Conservation (phyloP, 2,888 invertebrate genomes). For the Drosophila incognita region DNA sequence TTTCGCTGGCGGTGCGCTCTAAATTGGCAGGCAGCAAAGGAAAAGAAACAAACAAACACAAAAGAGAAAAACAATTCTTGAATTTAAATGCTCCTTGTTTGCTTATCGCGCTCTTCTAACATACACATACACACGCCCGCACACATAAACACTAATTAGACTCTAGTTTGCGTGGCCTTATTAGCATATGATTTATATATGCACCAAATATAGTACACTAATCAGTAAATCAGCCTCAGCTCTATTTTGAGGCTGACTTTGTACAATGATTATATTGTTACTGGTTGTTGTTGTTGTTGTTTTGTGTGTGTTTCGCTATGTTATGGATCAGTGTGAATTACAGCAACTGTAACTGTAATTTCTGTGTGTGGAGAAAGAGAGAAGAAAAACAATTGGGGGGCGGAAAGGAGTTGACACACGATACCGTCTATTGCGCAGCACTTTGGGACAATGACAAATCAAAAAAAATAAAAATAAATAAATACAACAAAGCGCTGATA, state of each 20-base stretch:
- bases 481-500: conserved; percentile 13
- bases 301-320: neutral
- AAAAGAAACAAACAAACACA: conserved; percentile 47
- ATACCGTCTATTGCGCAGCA: conserved; percentile 51
- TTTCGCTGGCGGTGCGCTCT: conserved; percentile 88
- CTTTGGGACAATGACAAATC: conserved; percentile 14
- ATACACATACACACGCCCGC: conserved; percentile 7
- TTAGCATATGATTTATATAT: conserved; percentile 16
- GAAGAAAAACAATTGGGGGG: neutral
- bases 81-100: conserved; percentile 24
- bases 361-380: neutral
- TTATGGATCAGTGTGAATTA: conserved; percentile 17
- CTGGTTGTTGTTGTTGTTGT: conserved; percentile 9
- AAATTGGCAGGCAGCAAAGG: conserved; percentile 29
- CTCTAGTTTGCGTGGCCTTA: conserved; percentile 22
- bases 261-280: conserved; percentile 13
- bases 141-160: conserved; percentile 5
- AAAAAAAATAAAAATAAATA: neutral
- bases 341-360: conserved; percentile 32
- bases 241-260: conserved; percentile 8
- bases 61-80: conserved; percentile 42
- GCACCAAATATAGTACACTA: conserved; percentile 13
- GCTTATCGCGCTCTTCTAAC: conserved; percentile 24
- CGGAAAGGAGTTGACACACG: conserved; percentile 15
- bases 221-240: conserved; percentile 37